A percentile compares a stretch with the other conserved stretches of the same genome.
phyloP scores from a whole-genome alignment of 1,140 invertebrate species.

The Heliothis subflexa region DNA sequence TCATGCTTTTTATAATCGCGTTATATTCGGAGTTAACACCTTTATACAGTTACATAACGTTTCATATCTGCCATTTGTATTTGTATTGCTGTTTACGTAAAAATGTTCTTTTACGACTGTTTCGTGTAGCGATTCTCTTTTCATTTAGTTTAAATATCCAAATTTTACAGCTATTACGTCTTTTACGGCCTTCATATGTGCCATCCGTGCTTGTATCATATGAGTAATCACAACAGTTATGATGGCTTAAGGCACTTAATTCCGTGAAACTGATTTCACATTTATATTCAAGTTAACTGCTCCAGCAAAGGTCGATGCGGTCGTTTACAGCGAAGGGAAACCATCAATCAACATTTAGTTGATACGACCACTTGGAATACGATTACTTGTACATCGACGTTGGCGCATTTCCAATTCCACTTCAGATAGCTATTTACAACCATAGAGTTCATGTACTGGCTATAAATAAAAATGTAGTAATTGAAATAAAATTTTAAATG shows the following conservation, averaged over 20 bases:
- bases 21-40: conserved; percentile 1
- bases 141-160: conserved; percentile 1
- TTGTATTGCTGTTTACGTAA: conserved; percentile 32
- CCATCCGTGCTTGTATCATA: not conserved
- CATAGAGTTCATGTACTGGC: conserved; percentile 39
- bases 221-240: conserved; percentile 44
- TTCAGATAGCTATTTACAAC: conserved; percentile 45
- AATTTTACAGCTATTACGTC: conserved; percentile 9
- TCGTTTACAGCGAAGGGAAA: conserved; percentile 73
- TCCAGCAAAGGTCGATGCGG: conserved; percentile 66
- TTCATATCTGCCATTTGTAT: not conserved
- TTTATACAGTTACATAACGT: conserved; percentile 33
- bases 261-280: conserved; percentile 50
- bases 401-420: conserved; percentile 76
- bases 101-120: not conserved
- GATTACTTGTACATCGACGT: conserved; percentile 74
- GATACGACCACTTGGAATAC: conserved; percentile 77
- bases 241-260: conserved; percentile 44
- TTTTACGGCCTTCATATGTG: conserved; percentile 5
- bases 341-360: conserved; percentile 80
- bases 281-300: conserved; percentile 59
- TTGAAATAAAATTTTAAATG: conserved; percentile 34
- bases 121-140: not conserved
- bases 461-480: conserved; percentile 40
- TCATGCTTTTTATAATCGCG: not conserved